Base-by-base conservation (phyloP, 2,797 vertebrate genomes). In the Mico argentatus region DNA sequence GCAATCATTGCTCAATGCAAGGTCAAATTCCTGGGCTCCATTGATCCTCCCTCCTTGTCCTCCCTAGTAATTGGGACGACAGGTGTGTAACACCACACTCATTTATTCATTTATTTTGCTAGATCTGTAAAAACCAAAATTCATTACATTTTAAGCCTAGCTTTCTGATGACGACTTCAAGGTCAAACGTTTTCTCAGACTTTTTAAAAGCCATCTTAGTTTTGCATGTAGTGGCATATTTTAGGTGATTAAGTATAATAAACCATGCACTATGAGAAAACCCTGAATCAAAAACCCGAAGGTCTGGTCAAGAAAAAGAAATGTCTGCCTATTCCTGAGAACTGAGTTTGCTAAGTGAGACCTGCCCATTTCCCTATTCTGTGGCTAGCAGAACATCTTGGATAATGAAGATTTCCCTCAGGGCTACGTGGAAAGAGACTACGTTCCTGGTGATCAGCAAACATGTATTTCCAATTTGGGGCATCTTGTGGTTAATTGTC, bases 231-330 rank as follows among this genome's bases (percentile, higher is more conserved):
- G 41, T 55, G 89, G 83, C 81, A 90, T 73, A 61, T 94, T 92
- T 67, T 64, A 33, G 70, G 52, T 88, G 92, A 94, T 95, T 95
- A 96, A 88, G 64, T 72, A 83, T 95, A 96, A 92, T 59, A 90
- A 95, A 61, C n/a, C 72, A 44, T 2, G 4, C 46, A 10, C 72
- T 13, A 15, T 46, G 75, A 87, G 88, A 90, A 86, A 92, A 72
- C 59, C 48, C 9, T 14, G 77, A 79, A 73, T 79, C 27, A 50
- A 67, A 88, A 79, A n/a, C 24, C 90, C 75, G 36, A 22, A n/a
- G 59, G 85, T 33, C 48, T 77, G 50, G 15, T 30, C 13, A 70
- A 75, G 57, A 72, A 79, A 26, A 61, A 88, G 26, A 64, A 84
- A 33, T 64, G 26, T 86, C 93, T 90, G 12, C 41, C n/a, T 50